Percentiles rank a stretch among this genome's conserved stretches.
Evolutionary conservation across 2,113 vertebrate genomes (phyloP).

Genomic region (Oryzias woworae): DNA sequence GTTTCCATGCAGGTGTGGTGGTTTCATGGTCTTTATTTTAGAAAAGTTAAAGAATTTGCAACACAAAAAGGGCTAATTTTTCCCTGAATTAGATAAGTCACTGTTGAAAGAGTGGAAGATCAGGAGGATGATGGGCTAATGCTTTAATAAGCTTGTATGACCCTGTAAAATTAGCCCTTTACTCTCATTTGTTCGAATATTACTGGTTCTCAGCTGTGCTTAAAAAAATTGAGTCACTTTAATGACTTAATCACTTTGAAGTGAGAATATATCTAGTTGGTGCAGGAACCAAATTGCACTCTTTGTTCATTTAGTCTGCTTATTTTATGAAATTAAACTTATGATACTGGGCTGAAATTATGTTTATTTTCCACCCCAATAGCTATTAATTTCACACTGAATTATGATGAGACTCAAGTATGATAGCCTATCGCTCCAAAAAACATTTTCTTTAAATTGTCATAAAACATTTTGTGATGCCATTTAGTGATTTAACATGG

Average conservation of each 20-base stretch:
- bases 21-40: conserved; percentile 39
- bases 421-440: not conserved
- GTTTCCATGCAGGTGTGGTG: conserved; percentile 24
- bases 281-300: conserved; percentile 17
- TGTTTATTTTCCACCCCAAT: conserved; percentile 10
- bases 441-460: not conserved
- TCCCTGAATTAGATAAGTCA: conserved; percentile 35
- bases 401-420: conserved; percentile 6
- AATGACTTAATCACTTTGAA: conserved; percentile 29
- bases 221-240: conserved; percentile 20
- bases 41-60: conserved; percentile 66
- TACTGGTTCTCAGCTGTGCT: conserved; percentile 21
- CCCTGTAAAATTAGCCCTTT: conserved; percentile 48
- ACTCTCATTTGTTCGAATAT: conserved; percentile 61
- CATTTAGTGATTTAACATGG: not conserved
- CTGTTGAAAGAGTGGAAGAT: conserved; percentile 43
- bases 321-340: conserved; percentile 22
- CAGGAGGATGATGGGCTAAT: conserved; percentile 34
- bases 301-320: not conserved
- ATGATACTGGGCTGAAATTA: not conserved
- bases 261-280: conserved; percentile 11
- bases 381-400: conserved; percentile 7
- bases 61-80: conserved; percentile 44
- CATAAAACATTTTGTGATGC: not conserved
- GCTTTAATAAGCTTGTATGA: conserved; percentile 60